Evolutionary conservation across 2,888 invertebrate species (phyloP).

Genomic region (Cistogaster globosa): DNA sequence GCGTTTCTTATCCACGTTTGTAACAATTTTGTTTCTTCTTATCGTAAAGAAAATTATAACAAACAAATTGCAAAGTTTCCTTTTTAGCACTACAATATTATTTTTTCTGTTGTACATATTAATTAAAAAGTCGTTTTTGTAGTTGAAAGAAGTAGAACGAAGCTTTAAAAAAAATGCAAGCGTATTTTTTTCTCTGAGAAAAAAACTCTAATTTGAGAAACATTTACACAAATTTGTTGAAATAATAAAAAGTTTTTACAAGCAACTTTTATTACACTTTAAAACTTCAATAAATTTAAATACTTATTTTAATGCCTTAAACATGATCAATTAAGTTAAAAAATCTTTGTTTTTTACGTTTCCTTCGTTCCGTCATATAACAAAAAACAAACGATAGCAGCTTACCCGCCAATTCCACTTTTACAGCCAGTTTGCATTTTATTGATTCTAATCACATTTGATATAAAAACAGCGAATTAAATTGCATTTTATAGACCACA

Average conservation of each 20-base stretch:
- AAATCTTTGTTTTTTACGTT: not conserved
- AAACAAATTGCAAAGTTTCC: slow-evolving; percentile 8
- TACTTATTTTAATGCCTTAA: not conserved
- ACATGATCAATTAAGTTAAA: slow-evolving; percentile 8
- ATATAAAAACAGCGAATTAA: slow-evolving; percentile 50
- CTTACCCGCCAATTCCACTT: not conserved
- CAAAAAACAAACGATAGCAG: not conserved
- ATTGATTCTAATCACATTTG: slow-evolving; percentile 45
- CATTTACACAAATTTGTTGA: not conserved
- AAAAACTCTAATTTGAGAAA: not conserved
- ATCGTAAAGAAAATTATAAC: not conserved
- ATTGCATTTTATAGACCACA: slow-evolving; percentile 61
- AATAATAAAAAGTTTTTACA: not conserved
- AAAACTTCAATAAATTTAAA: slow-evolving; percentile 3
- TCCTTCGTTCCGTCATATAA: not conserved
- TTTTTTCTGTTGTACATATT: slow-evolving; percentile 25
- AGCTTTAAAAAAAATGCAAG: not conserved
- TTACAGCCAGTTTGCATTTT: not conserved
- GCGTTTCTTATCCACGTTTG: too few relatives aligned
- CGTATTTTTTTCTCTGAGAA: not conserved
- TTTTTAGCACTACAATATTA: not conserved
- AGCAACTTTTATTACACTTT: not conserved
- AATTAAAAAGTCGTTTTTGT: slow-evolving; percentile 43
- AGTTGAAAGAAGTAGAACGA: not conserved
- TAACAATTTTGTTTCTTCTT: too few relatives aligned